Evolutionary conservation across 2,888 invertebrate genomes (phyloP), one percentile per base, ranked within the genome.

Genomic region (Caenorhabditis angaria): DNA sequence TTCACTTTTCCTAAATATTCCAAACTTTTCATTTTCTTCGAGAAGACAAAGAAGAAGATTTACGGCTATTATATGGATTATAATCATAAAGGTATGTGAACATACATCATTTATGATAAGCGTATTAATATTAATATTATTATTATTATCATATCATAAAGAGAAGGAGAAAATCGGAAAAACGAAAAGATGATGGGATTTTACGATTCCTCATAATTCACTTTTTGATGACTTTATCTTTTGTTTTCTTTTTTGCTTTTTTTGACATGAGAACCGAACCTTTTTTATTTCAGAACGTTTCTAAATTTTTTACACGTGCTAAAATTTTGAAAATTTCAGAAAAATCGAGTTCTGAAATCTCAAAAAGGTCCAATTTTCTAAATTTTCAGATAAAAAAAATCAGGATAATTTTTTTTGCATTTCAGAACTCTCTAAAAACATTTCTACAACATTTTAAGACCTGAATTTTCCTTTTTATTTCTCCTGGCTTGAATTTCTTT

Each of bases 21-120:
- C 41, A 41, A 18, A 41, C 41, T 41, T 41, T 41, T 41, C 41
- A 41, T 41, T 41, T 18, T 41, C 3, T 41, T 14, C 18, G 3
- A 12, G 18, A 5, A 41, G 41, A 41, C 41, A 41, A 41, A 41
- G 41, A 41, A 41, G 41, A 41, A n/a, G 41, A 41, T 41, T 41
- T 41, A 41, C 41, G 41, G 41, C 41, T 41, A 41, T 41, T 41
- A 41, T 41, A 41, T 41, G 41, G 41, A 41, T 41, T 2, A 41
- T 41, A 41, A 41, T 41, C 41, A 41, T 41, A 41, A 41, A 41
- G 41, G 41, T 41, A 41, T 12, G 18, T 12, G 41, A 18, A 18
- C 18, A 18, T 41, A 10, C 10, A 10, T 32, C 6, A 8, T 32
- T 14, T 18, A 41, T 41, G 41, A 41, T 41, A 41, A 41, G 41